Evolutionary conservation across 2,888 invertebrate genomes (phyloP), one percentile per base, ranked within the genome.

Genomic region (Onthophagus sagittarius): DNA sequence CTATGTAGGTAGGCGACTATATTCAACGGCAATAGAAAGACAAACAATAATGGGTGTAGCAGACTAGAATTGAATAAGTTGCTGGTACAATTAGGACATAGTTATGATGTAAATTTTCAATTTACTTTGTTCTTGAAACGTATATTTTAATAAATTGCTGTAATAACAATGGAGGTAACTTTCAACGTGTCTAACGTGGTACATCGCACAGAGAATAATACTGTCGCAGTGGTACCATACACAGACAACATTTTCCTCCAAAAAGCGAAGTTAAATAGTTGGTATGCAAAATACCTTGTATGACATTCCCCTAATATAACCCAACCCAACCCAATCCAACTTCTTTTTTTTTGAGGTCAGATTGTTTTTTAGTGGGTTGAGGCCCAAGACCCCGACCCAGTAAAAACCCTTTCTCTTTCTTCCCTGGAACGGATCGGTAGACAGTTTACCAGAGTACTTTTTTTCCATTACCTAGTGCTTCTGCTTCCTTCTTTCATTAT

Each of bases 61-160:
- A n/a, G 64, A 64, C 64, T 14, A 64, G 6, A 64, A 64, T 64
- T 5, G 64, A 64, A 64, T 64, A 64, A 15, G 64, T 64, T 64
- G 64, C 64, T 64, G 64, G 15, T 14, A 64, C 64, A 64, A 64
- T 64, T 64, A 64, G 64, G 5, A 64, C 64, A 15, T 5, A 64
- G 6, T 64, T 64, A 64, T 64, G 14, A 64, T 64, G 14, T 15
- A 14, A 64, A 64, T 64, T 64, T 64, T n/a, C 64, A 64, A 13
- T 14, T 15, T 64, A 64, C n/a, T 15, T 64, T 64, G 14, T 5
- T 64, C 64, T 64, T 64, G 64, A 14, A 64, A 64, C 64, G 64
- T 64, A 64, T 64, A 64, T 64, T 64, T 64, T 15, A 64, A 64
- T 5, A 64, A 64, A 4, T 11, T n/a, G 64, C 64, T 64, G 15